Evolutionary conservation across 1,140 invertebrate species (phyloP).

Genomic region (Aphaenogaster floridana): DNA sequence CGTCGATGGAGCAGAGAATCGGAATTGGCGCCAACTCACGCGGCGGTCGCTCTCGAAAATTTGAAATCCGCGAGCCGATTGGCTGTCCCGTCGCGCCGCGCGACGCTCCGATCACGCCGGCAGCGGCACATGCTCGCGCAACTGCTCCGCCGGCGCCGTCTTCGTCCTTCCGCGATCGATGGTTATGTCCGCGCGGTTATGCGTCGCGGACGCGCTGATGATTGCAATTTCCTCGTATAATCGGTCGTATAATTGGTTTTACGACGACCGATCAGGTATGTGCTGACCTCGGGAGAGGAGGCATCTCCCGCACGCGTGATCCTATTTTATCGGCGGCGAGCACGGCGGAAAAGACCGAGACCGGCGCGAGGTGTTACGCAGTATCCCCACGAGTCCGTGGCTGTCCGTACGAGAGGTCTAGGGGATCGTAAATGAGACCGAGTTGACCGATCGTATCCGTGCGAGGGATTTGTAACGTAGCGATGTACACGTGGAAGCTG

Average conservation of each 20-base stretch:
- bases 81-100: not conserved
- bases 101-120: no score
- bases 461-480: not conserved
- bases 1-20: no score
- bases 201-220: not conserved
- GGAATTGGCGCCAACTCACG: not conserved
- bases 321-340: not conserved
- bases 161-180: not conserved
- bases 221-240: not conserved
- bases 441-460: not conserved
- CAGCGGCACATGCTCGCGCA: not conserved
- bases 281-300: not conserved
- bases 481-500: slow-evolving; percentile 62
- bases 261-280: not conserved
- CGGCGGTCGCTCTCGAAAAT: not conserved
- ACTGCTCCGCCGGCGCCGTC: not conserved
- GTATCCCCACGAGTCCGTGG: not conserved
- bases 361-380: slow-evolving; percentile 4
- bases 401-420: not conserved
- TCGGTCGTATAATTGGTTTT: not conserved
- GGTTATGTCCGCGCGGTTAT: slow-evolving; percentile 28
- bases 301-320: not conserved
- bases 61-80: not conserved
- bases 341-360: not conserved
- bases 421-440: not conserved